Evolutionary conservation across 2,888 invertebrate genomes (phyloP).

Genomic region (Napeogenes sylphis): DNA sequence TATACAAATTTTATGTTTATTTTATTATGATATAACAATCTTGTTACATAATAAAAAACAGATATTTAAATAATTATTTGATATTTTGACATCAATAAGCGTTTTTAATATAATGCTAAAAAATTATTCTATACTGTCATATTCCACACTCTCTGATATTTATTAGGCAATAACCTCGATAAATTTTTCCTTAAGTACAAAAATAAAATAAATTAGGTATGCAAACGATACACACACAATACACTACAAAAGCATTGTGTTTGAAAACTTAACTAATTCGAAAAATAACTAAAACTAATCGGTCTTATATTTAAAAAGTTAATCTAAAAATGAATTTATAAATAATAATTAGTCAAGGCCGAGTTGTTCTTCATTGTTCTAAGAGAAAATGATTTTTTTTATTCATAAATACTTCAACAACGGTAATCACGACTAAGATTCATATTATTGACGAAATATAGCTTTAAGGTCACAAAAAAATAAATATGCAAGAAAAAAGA

Average conservation of each 20-base stretch:
- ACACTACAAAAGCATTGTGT: background rate
- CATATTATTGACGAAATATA: too few relatives aligned
- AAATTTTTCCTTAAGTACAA: background rate
- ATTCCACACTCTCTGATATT: background rate
- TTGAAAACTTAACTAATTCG: conserved; percentile 2
- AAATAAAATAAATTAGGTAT: conserved; percentile 1
- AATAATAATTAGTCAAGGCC: background rate
- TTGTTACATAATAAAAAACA: too few relatives aligned
- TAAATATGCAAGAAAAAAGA: too few relatives aligned
- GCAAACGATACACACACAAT: conserved; percentile 1
- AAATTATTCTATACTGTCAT: background rate
- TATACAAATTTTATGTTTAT: too few relatives aligned
- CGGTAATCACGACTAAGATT: too few relatives aligned
- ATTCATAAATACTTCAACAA: too few relatives aligned
- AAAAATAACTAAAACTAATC: conserved; percentile 6
- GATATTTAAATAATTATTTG: too few relatives aligned
- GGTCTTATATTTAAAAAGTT: background rate
- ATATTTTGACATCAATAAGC: too few relatives aligned
- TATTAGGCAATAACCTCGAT: background rate
- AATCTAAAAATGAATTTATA: background rate
- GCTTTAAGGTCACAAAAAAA: too few relatives aligned
- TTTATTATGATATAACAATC: too few relatives aligned
- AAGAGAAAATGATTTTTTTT: background rate
- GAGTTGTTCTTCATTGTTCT: background rate
- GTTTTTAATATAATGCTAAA: too few relatives aligned